Evolutionary conservation across 2,797 vertebrate species (phyloP).

Genomic region (Danionella dracula): DNA sequence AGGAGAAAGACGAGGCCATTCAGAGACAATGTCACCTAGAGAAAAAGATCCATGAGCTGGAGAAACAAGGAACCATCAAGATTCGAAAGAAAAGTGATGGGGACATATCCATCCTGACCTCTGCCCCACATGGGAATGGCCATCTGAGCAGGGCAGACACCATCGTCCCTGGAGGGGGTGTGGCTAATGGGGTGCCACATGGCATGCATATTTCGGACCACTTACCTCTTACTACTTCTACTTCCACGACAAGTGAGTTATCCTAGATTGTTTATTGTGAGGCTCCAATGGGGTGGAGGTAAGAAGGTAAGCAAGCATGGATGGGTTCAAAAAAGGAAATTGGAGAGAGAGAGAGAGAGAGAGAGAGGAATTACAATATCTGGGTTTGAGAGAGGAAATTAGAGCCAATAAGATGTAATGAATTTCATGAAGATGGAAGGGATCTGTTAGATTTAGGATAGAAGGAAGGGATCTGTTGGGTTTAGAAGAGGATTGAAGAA

Average conservation of each 20-base stretch:
- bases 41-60: conserved; percentile 72
- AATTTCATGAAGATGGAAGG: too few species aligned
- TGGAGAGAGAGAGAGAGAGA: too few species aligned
- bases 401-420: too few species aligned
- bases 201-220: conserved; percentile 57
- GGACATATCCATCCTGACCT: conserved; percentile 68
- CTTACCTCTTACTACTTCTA: conserved; percentile 75
- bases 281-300: too few species aligned
- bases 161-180: neutral
- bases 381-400: too few species aligned
- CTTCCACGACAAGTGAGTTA: conserved; percentile 44
- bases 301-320: too few species aligned
- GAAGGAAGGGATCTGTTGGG: too few species aligned
- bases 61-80: conserved; percentile 74
- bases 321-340: too few species aligned
- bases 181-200: conserved; percentile 36
- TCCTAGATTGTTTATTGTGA: neutral
- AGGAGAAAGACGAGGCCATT: conserved; percentile 92
- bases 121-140: conserved; percentile 31
- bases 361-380: too few species aligned
- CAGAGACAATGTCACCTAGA: conserved; percentile 79
- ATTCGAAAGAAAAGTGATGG: conserved; percentile 74
- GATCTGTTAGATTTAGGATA: too few species aligned
- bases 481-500: too few species aligned
- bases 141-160: conserved; percentile 37